Base-by-base conservation (phyloP, 2,888 invertebrate species). In the Unio delphinus region DNA sequence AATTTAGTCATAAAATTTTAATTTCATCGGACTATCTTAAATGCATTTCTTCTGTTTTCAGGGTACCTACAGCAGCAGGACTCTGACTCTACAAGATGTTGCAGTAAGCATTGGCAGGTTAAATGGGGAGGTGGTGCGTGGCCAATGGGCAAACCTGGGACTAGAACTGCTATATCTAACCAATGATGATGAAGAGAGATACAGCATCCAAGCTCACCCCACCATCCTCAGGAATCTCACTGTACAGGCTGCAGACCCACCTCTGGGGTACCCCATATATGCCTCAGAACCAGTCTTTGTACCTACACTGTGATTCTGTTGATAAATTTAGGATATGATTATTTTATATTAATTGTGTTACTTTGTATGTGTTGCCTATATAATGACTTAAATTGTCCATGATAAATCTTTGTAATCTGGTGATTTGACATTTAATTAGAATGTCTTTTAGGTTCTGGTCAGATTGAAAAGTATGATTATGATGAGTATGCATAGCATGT, bases 131-230 rank as follows among this genome's bases (percentile, higher is more conserved):
- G 86, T 86, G 17, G 90, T 90, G 56, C 81, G 86, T 54, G 90
- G 90, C 1, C 88, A 91, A 80, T 91, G 91, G 91, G 88, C 90
- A n/a, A 90, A 90, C 74, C 87, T 91, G 54, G 89, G 87, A 68
- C 82, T 90, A 57, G 91, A 91, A 80, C 84, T 91, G 45, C 85
- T 91, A 55, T 91, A 91, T 81, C 83, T 91, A 78, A 91, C 91
- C 63, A 91, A 91, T 70, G 91, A 91, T 78, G 91, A 91, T 78
- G 91, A 91, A 79, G 91, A 91, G 76, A 82, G 91, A 59, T 91
- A 91, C 86, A 90, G 90, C 71, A 91, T 91, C 67, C 90, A 90
- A 81, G 90, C 91, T 56, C 90, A 91, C 71, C 87, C 90, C 2
- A 84, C 87, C 54, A 82, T 90, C 30, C 82, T 91, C 30, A 83